These are phyloP conservation scores for Drosophila mauritiana DNA, from an alignment of 1,140 invertebrate species.

Conservation along the genomic window DNA sequence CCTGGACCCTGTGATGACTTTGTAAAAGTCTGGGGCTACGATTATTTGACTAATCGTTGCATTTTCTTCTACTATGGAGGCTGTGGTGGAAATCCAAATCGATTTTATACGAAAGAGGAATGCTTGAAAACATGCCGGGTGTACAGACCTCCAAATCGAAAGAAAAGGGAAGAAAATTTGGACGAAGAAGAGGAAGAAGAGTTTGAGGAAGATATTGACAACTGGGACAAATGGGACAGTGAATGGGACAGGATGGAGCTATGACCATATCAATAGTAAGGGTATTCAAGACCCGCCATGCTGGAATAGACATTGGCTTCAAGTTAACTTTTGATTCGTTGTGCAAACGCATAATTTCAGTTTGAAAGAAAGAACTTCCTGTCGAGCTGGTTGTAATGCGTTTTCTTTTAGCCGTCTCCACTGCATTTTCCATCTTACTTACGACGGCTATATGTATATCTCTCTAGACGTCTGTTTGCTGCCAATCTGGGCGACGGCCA, in stretches of 20 bases:
- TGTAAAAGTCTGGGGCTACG: slow-evolving; percentile 55
- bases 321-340: slow-evolving; percentile 33
- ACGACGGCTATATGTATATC: background rate
- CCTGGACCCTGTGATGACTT: slow-evolving; percentile 38
- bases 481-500: slow-evolving; percentile 68
- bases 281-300: slow-evolving; percentile 5
- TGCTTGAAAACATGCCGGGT: slow-evolving; percentile 48
- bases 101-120: slow-evolving; percentile 45
- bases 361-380: slow-evolving; percentile 52
- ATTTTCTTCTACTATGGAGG: slow-evolving; percentile 59
- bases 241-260: slow-evolving; percentile 11
- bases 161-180: background rate
- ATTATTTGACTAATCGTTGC: slow-evolving; percentile 60
- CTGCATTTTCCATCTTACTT: slow-evolving; percentile 5
- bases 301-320: accelerated
- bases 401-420: slow-evolving; percentile 50
- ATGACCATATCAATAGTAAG: slow-evolving; percentile 13
- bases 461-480: slow-evolving; percentile 65
- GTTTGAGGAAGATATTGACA: slow-evolving; percentile 41
- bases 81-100: slow-evolving; percentile 67
- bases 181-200: slow-evolving; percentile 22
- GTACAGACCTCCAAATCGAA: background rate
- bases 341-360: slow-evolving; percentile 65
- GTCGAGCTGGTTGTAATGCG: slow-evolving; percentile 61
- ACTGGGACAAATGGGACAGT: slow-evolving; percentile 29